These are phyloP conservation scores for Takifugu bimaculatus DNA, from an alignment of 2,113 vertebrate genomes.

Conservation along the genomic window DNA sequence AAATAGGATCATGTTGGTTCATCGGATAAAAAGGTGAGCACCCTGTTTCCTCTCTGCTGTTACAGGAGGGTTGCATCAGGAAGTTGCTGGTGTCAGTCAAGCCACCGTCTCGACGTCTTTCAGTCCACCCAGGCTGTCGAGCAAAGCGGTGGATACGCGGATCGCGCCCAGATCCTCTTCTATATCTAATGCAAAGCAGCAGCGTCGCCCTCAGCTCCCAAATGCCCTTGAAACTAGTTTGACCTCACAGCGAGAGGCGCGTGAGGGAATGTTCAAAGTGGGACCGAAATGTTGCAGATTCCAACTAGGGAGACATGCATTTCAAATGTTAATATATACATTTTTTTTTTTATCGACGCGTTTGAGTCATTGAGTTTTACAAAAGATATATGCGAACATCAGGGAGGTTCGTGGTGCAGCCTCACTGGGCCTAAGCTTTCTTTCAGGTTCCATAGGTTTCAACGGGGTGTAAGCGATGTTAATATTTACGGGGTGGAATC, in stretches of 20 bases:
- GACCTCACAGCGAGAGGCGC: background rate
- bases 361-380: no score
- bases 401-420: no score
- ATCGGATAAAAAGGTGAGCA: conserved; percentile 67
- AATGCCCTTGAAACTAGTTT: background rate
- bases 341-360: no score
- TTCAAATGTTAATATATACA: no score
- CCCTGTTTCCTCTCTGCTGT: conserved; percentile 53
- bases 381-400: no score
- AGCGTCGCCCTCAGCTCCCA: background rate
- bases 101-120: conserved; percentile 52
- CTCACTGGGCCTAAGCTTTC: no score
- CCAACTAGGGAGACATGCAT: background rate
- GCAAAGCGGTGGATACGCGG: no score
- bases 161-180: background rate
- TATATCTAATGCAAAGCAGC: background rate
- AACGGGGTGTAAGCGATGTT: no score
- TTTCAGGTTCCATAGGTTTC: no score
- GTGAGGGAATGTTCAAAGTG: background rate
- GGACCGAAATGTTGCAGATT: background rate
- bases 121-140: background rate
- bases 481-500: no score
- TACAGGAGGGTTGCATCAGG: conserved; percentile 77
- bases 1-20: conserved; percentile 67
- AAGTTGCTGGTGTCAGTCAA: conserved; percentile 64